phyloP scores from a whole-genome alignment of 1,140 invertebrate genomes.

The Scaptodrosophila lebanonensis region DNA sequence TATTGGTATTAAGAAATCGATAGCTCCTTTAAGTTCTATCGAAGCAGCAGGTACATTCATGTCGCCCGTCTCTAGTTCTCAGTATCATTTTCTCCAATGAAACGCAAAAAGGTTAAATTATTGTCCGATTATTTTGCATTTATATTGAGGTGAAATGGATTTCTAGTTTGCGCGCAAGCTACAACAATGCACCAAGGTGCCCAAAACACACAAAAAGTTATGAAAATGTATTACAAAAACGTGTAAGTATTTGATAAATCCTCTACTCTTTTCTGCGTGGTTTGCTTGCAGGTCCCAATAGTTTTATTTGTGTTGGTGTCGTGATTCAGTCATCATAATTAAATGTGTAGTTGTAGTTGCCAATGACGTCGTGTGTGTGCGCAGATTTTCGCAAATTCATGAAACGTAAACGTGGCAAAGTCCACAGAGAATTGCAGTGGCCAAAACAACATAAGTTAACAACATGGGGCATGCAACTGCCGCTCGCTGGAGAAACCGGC shows the following conservation, averaged over 20 bases:
- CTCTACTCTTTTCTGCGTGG: too few species aligned
- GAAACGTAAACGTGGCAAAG: constrained; percentile 52
- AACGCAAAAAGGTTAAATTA: constrained; percentile 68
- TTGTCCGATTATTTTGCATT: constrained; percentile 67
- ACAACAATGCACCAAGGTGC: constrained; percentile 64
- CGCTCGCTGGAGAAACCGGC: constrained; percentile 41
- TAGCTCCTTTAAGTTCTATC: too few species aligned
- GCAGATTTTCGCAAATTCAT: constrained; percentile 16
- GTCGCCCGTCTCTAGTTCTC: constrained; percentile 6
- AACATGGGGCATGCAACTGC: constrained; percentile 46
- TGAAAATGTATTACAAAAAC: constrained; percentile 65
- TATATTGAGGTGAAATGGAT: constrained; percentile 75
- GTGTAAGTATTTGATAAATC: constrained; percentile 64
- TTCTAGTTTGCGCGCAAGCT: constrained; percentile 71
- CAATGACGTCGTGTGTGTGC: not conserved
- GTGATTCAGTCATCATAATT: too few species aligned
- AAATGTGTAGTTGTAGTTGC: too few species aligned
- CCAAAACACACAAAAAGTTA: constrained; percentile 53
- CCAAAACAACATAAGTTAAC: constrained; percentile 2
- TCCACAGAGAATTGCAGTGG: not conserved
- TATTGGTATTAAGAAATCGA: too few species aligned
- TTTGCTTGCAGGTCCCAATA: too few species aligned
- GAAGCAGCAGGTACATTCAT: too few species aligned
- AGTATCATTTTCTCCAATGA: constrained; percentile 68
- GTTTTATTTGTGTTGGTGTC: not conserved